Base-by-base conservation (phyloP, 1,140 invertebrate genomes). In the Aphaenogaster ashmeadi region DNA sequence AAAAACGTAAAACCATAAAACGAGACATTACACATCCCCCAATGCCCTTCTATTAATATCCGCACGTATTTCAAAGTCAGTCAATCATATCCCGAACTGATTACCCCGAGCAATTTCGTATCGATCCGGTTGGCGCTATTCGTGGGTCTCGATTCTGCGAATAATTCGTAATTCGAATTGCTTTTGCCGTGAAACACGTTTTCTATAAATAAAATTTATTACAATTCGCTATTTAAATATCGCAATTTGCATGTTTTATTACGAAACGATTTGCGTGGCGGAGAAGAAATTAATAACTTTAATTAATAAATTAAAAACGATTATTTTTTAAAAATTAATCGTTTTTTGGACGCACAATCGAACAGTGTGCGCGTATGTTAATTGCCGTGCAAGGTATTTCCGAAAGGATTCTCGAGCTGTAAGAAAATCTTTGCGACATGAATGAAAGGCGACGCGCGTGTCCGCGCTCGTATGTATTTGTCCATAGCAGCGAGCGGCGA, bases 1-100 rank as follows among this genome's bases (percentile, higher is more conserved):
- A 86, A 86, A 92, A 91, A 89, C 87, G 89, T 79, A 78, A 71
- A 66, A 77, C 81, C 91, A 78, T 90, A 89, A 90, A 93, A 91
- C 90, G 91, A 93, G 91, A 88, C 80, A 86, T 90, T 89, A 90
- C 86, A 86, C 72, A 75, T 83, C 38, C 44, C 44, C 71, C 27
- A 38, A 54, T 87, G 81, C 79, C 54, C 81, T 89, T 92, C 92
- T 92, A 94, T 93, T 93, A 94, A 93, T 94, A 92, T 90, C 79
- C 52, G 69, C 62, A 27, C 69, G 67, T 58, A 90, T 93, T 92
- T 91, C 78, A 80, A 84, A 90, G 71, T 89, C 89, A 90, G 81
- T 92, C 89, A 88, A 92, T 92, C 88, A 88, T 92, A 80, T 90
- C 87, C 66, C 78, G 84, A 89, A 87, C 81, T 90, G 92, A 93